Evolutionary conservation across 2,888 invertebrate species (phyloP).

Genomic region (Leptopilina syphax): DNA sequence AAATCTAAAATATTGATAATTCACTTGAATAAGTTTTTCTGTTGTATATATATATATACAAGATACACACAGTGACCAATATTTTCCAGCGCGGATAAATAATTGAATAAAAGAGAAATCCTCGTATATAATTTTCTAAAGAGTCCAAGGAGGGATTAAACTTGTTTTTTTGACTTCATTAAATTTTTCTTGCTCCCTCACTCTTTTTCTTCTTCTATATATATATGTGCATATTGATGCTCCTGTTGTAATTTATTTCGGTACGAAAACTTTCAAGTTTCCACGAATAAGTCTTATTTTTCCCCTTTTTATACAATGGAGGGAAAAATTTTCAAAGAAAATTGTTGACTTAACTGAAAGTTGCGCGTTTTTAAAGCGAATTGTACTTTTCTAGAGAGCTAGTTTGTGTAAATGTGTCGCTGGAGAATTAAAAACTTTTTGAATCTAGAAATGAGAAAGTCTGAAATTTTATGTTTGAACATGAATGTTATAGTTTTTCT

Average conservation of each 20-base stretch:
- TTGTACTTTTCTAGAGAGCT: not conserved
- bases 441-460: no score
- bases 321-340: not conserved
- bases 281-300: not conserved
- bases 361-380: not conserved
- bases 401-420: not conserved
- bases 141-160: not conserved
- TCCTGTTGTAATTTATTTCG: not conserved
- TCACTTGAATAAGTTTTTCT: not conserved
- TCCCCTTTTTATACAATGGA: not conserved
- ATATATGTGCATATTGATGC: not conserved
- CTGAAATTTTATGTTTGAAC: no score
- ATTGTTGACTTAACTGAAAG: conserved; percentile 14
- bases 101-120: not conserved
- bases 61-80: not conserved
- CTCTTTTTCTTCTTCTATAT: no score
- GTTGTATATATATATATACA: not conserved
- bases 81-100: not conserved
- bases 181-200: no score
- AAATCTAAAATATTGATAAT: not conserved
- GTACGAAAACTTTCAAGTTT: not conserved
- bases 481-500: no score
- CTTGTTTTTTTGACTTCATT: not conserved
- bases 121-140: not conserved
- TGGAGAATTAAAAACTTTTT: no score